Conservation (phyloP, 1,140 invertebrate species). For the Dreissena rostriformis region DNA sequence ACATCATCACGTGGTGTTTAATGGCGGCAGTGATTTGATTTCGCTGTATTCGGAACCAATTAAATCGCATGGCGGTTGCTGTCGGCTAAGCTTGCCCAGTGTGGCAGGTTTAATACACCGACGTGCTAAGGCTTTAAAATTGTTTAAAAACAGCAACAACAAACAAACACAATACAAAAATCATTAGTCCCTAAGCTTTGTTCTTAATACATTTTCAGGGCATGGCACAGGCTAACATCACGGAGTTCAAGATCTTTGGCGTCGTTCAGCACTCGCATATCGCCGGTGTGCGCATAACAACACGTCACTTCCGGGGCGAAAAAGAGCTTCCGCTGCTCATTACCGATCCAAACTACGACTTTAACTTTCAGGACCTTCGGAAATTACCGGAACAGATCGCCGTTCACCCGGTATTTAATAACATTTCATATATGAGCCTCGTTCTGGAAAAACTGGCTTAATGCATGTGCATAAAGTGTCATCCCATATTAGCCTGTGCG, state of each 20-base stretch:
- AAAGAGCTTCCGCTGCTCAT: conserved; percentile 55
- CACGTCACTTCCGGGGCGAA: conserved; percentile 63
- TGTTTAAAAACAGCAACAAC: too few species aligned
- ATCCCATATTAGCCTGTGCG: too few species aligned
- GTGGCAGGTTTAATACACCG: too few species aligned
- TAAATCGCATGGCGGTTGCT: too few species aligned
- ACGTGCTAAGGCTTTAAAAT: too few species aligned
- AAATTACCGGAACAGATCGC: conserved; percentile 49
- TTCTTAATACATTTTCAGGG: conserved; percentile 8
- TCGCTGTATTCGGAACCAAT: too few species aligned
- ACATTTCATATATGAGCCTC: too few species aligned
- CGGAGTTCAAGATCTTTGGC: conserved; percentile 60
- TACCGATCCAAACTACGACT: conserved; percentile 64
- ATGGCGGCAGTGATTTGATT: too few species aligned
- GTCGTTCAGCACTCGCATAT: conserved; percentile 63
- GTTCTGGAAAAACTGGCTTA: background rate
- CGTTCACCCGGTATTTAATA: conserved; percentile 52
- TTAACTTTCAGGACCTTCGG: conserved; percentile 64
- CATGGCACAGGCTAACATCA: conserved; percentile 20
- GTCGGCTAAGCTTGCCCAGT: too few species aligned
- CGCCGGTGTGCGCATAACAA: conserved; percentile 46
- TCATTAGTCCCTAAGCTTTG: background rate
- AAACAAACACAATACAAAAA: too few species aligned
- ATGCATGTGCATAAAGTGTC: too few species aligned
- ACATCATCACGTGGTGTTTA: too few species aligned